Evolutionary conservation across 2,888 invertebrate species (phyloP).

Genomic region (Epistrophella euchroma): DNA sequence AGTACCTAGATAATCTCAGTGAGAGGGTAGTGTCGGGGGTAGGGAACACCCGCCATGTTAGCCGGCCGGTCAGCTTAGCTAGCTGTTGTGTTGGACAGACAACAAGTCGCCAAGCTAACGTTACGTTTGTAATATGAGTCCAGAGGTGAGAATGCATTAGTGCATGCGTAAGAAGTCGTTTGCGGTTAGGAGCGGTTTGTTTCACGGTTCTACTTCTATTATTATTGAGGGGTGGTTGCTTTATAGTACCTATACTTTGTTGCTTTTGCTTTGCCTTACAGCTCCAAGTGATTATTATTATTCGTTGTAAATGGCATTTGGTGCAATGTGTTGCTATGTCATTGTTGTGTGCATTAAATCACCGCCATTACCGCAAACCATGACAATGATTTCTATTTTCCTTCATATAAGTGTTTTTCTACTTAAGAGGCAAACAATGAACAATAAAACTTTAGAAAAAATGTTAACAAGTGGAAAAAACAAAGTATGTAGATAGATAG

Average conservation of each 20-base stretch:
- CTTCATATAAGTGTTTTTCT: conserved; percentile 24
- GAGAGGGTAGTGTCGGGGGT: background rate
- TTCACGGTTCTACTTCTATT: conserved; percentile 19
- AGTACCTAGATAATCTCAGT: conserved; percentile 6
- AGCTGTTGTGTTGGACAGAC: conserved; percentile 56
- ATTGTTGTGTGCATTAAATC: conserved; percentile 59
- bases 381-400: conserved; percentile 59
- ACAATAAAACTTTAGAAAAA: conserved; percentile 30
- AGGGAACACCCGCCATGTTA: conserved; percentile 35
- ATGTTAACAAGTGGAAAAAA: conserved; percentile 32
- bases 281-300: conserved; percentile 40
- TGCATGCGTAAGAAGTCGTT: conserved; percentile 33
- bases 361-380: conserved; percentile 64
- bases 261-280: conserved; percentile 3
- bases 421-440: conserved; percentile 55
- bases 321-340: conserved; percentile 52
- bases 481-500: background rate
- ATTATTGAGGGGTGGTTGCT: conserved; percentile 47
- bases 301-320: conserved; percentile 26
- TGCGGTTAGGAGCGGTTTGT: conserved; percentile 4
- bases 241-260: background rate
- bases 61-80: conserved; percentile 41
- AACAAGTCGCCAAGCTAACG: conserved; percentile 61
- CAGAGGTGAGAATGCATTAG: conserved; percentile 49
- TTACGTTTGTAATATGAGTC: conserved; percentile 53